phyloP scores from a whole-genome alignment of 92 coral and sea anemone genomes.

The Parazoanthus atlanticus region DNA sequence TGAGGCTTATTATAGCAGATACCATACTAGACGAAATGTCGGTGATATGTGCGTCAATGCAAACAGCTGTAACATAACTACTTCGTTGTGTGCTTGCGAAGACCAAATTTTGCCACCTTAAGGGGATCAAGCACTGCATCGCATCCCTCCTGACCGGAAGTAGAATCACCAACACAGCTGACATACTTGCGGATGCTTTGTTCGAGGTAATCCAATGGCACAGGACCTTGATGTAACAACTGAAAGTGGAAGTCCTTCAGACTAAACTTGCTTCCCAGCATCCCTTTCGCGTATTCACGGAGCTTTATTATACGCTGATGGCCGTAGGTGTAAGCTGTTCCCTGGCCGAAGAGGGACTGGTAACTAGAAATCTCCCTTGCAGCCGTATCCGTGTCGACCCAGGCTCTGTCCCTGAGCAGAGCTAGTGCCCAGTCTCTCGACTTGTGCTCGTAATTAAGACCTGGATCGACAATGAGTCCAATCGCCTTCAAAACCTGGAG shows the following conservation, averaged over 20 bases:
- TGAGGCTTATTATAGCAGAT: no score
- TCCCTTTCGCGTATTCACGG: slow-evolving; percentile 18
- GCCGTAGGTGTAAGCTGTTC: slow-evolving; percentile 43
- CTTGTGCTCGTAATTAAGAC: slow-evolving; percentile 41
- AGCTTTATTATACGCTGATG: slow-evolving; percentile 29
- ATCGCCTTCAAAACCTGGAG: slow-evolving; percentile 43
- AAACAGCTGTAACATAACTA: no score
- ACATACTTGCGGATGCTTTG: not conserved
- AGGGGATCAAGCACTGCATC: not conserved
- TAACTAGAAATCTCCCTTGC: slow-evolving; percentile 45
- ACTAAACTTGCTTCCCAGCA: slow-evolving; percentile 26
- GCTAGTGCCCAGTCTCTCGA: slow-evolving; percentile 40
- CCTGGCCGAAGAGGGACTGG: slow-evolving; percentile 50
- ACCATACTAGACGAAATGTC: no score
- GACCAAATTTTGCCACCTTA: not conserved
- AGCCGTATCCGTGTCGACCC: slow-evolving; percentile 32
- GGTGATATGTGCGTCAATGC: no score
- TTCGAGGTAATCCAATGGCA: slow-evolving; percentile 37
- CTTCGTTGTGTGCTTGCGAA: not conserved
- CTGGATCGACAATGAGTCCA: slow-evolving; percentile 49
- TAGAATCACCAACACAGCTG: not conserved
- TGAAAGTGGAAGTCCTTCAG: slow-evolving; percentile 47
- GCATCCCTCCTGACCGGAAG: not conserved
- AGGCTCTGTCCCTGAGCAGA: slow-evolving; percentile 40
- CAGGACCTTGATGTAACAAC: slow-evolving; percentile 36